Evolutionary conservation across 2,797 vertebrate genomes (phyloP), one percentile per base, ranked within the genome.

Genomic region (Sarcoramphus papa): DNA sequence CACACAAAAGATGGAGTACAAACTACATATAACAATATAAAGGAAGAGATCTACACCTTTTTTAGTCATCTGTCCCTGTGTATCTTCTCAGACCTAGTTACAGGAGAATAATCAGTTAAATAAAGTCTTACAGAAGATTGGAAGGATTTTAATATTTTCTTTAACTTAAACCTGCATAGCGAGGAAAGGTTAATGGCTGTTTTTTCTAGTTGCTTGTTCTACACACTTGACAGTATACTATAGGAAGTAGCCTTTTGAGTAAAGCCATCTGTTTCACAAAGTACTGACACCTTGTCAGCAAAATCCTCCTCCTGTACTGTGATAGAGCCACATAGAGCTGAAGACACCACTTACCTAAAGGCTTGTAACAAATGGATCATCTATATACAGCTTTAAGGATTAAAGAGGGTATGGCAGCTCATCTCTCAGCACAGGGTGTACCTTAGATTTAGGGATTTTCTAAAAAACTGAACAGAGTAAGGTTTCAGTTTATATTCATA

Each of bases 201-300:
- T 21, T 35, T 48, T 74, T 41, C 40, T 18, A 72, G 28, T 20
- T 51, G 37, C 43, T 56, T 77, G 27, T 25, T 63, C 27, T 35
- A 50, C 15, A 31, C 6, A 3, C 56, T 43, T 1, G 2, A 4
- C 27, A 8, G 3, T 24, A 37, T 12, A 8, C 4, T 23, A 6
- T 14, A 47, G n/a, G 28, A 57, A 40, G 18, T 30, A 47, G 6
- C 41, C 12, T 76, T 51, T n/a, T 33, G 10, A 37, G 48, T 56
- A 83, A 47, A 33, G 17, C 51, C 50, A 11, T 17, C 6, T 10
- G 7, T 48, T 83, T 41, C 60, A 69, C 18, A 28, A 6, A 48
- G 45, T 18, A 24, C 25, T 20, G 45, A 67, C 19, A 5, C n/a
- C 10, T 12, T 25, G 16, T 33, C 28, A 15, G 10, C 30, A 41